A percentile compares a stretch with the other conserved stretches of the same genome.
Conservation (phyloP, 2,797 vertebrate genomes). For the Notamacropus eugenii region DNA sequence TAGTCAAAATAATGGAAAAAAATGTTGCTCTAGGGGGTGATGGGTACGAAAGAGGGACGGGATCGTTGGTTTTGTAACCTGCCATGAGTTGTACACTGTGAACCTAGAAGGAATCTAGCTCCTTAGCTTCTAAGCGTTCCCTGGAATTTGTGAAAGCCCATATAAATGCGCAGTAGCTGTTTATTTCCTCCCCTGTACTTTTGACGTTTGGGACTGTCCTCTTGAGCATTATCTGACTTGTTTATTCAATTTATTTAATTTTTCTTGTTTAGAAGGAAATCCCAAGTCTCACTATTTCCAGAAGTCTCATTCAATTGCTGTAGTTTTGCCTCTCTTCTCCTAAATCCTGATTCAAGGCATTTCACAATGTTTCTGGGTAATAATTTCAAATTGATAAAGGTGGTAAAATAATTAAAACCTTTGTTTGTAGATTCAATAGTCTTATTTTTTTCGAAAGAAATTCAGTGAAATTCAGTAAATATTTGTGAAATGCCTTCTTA, state of each 20-base stretch:
- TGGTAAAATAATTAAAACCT: neutral
- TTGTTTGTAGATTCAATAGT: neutral
- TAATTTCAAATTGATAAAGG: conserved; percentile 11
- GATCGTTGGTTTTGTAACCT: neutral
- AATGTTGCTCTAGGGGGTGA: neutral
- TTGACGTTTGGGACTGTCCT: neutral
- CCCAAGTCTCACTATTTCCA: neutral
- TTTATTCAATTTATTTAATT: conserved; percentile 31
- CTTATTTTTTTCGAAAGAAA: neutral
- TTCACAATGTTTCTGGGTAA: conserved; percentile 8
- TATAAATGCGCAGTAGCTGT: neutral
- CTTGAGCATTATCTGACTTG: neutral
- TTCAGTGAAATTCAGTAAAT: neutral
- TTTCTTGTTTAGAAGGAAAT: conserved; percentile 18
- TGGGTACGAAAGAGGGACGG: neutral
- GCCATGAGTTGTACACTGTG: neutral
- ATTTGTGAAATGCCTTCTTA: neutral
- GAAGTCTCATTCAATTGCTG: neutral
- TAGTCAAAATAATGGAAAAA: neutral
- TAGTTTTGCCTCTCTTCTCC: neutral
- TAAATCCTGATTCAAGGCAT: neutral
- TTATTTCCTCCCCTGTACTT: neutral
- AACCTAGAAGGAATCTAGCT: conserved; percentile 10
- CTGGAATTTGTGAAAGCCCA: neutral
- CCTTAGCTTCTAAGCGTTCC: neutral